These are phyloP conservation scores for Hylaea fasciaria DNA, from an alignment of 2,888 invertebrate genomes.

Conservation along the genomic window DNA sequence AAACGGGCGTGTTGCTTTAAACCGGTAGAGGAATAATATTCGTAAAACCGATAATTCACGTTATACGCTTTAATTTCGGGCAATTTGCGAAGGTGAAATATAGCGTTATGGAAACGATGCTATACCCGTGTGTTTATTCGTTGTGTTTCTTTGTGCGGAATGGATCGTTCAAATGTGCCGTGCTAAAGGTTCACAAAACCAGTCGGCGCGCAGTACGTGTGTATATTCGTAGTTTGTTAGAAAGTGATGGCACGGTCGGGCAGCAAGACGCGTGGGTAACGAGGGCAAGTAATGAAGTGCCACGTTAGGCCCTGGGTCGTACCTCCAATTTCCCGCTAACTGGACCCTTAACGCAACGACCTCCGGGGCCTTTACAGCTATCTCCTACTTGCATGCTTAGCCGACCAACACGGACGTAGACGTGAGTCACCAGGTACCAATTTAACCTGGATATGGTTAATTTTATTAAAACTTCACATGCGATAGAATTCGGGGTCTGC, in stretches of 20 bases:
- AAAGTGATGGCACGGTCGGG: constrained; percentile 46
- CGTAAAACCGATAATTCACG: constrained; percentile 79
- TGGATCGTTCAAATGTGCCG: constrained; percentile 23
- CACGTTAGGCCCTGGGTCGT: constrained; percentile 69
- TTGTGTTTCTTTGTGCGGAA: constrained; percentile 19
- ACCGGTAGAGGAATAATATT: constrained; percentile 69
- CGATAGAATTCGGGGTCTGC: background rate
- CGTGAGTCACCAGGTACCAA: constrained; percentile 5
- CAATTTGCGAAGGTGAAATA: constrained; percentile 64
- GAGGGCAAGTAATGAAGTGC: constrained; percentile 75
- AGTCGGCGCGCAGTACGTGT: constrained; percentile 9
- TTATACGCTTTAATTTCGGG: constrained; percentile 76
- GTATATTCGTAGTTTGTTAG: constrained; percentile 20
- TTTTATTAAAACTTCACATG: constrained; percentile 7
- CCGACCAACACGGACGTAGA: constrained; percentile 6
- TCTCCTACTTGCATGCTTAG: constrained; percentile 51
- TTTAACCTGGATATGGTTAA: background rate
- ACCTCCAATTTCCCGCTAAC: constrained; percentile 73
- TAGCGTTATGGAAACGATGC: constrained; percentile 33
- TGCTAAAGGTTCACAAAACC: constrained; percentile 10
- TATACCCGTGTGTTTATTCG: constrained; percentile 30
- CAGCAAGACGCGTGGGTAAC: constrained; percentile 61
- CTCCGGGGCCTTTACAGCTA: constrained; percentile 61
- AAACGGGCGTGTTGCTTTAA: constrained; percentile 63
- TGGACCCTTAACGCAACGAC: constrained; percentile 69